Percentiles rank a stretch among this genome's conserved stretches.
Evolutionary conservation across 2,888 invertebrate species (phyloP).

Genomic region (Metellina segmentata): DNA sequence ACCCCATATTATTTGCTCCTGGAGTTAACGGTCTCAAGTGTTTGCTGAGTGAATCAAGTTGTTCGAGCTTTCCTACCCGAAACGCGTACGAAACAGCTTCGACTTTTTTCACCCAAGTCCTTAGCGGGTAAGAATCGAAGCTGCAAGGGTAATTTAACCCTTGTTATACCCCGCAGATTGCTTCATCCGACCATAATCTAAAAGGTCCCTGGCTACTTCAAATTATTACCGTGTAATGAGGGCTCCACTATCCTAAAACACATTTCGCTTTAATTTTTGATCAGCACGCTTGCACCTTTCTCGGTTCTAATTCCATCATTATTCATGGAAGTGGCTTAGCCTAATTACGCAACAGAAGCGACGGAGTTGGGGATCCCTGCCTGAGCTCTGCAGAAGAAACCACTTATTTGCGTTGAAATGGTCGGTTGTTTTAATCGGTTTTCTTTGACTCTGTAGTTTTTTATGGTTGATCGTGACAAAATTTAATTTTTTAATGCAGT

Average conservation of each 20-base stretch:
- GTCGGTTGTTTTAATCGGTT: neutral
- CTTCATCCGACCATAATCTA: constrained; percentile 36
- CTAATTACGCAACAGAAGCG: constrained; percentile 40
- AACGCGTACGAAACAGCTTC: constrained; percentile 18
- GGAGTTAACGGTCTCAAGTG: no score
- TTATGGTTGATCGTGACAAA: neutral
- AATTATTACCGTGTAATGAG: constrained; percentile 44
- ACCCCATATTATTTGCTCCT: no score
- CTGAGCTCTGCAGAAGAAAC: neutral
- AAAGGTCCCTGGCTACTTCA: constrained; percentile 53
- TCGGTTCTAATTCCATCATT: constrained; percentile 36
- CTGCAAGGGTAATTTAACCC: constrained; percentile 38
- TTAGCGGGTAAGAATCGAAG: neutral
- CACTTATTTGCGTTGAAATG: constrained; percentile 26
- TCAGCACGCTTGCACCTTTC: constrained; percentile 6
- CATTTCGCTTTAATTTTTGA: constrained; percentile 62
- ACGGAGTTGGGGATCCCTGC: neutral
- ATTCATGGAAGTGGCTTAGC: constrained; percentile 31
- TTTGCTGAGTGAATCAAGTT: no score
- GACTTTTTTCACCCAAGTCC: neutral
- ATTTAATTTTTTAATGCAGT: constrained; percentile 31
- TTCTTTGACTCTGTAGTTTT: neutral
- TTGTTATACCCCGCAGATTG: constrained; percentile 28
- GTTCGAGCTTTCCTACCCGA: neutral
- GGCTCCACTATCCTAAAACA: neutral